A percentile compares a stretch with the other conserved stretches of the same genome.
These are phyloP conservation scores for Heterochromis multidens DNA, from an alignment of 2,113 vertebrate genomes.

Conservation along the genomic window DNA sequence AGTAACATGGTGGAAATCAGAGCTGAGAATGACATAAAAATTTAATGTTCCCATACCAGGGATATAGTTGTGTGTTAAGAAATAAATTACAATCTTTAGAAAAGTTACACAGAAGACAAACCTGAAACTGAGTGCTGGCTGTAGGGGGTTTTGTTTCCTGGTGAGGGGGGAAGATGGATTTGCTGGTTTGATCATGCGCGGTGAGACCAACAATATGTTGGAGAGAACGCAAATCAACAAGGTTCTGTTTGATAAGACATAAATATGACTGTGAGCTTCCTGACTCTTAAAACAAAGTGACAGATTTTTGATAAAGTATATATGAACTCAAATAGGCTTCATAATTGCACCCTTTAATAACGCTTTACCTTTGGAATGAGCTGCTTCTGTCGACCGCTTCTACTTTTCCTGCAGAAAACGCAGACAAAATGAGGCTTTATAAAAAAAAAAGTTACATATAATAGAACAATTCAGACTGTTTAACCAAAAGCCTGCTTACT, in stretches of 20 bases:
- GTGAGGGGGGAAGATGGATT: conserved; percentile 83
- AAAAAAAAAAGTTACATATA: background rate
- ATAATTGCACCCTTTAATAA: background rate
- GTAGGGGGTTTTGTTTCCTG: conserved; percentile 85
- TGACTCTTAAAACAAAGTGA: background rate
- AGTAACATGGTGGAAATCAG: background rate
- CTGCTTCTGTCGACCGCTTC: conserved; percentile 86
- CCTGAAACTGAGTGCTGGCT: conserved; percentile 91
- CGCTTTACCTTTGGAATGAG: conserved; percentile 89
- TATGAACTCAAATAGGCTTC: background rate
- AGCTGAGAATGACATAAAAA: background rate
- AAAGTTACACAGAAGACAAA: conserved; percentile 40
- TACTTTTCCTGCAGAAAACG: conserved; percentile 82
- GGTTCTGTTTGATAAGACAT: conserved; percentile 76
- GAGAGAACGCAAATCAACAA: conserved; percentile 86
- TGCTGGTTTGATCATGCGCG: conserved; percentile 83
- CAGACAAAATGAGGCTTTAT: background rate
- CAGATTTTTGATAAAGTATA: background rate
- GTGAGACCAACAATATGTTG: conserved; percentile 85
- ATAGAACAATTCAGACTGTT: no score
- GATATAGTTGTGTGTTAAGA: background rate
- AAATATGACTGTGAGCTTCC: background rate
- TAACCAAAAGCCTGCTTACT: conserved; percentile 75
- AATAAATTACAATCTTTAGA: background rate
- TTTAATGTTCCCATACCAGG: background rate